Evolutionary conservation across 2,113 vertebrate species (phyloP), one percentile per base, ranked within the genome.

Genomic region (Butastur rufipennis): DNA sequence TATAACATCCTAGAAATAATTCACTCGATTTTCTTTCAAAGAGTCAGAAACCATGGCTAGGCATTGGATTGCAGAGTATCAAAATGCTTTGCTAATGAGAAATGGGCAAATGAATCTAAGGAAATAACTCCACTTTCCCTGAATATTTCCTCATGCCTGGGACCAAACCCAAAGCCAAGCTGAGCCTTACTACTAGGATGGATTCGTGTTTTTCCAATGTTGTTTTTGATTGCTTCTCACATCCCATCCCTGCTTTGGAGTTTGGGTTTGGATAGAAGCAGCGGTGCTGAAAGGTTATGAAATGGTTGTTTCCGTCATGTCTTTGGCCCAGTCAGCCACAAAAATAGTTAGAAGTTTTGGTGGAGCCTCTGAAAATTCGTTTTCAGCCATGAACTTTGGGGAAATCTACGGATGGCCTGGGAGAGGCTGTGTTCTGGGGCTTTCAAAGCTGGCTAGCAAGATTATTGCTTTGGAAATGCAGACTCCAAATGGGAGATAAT

Each of bases 111-210:
- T 72, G 71, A 92, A 85, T 66, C 62, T 86, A 55, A 97, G 86
- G 93, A 95, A 97, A 94, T 94, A 88, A 47, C 48, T 91, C 56
- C 20, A 53, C 75, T 79, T 94, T 90, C 86, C 56, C 77, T 68
- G 88, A 96, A 79, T 86, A 88, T 92, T 93, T 96, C 94, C 91
- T 96, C 74, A 32, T 97, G 94, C 85, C 81, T 97, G 90, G 68
- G 85, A 86, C 68, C 70, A 93, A 92, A 87, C 78, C 88, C 88
- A 95, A 93, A 96, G 81, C 73, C 74, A 90, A 77, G 42, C 52
- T 66, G 81, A 86, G 62, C 63, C 78, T 91, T 79, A 70, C 65
- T 93, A 72, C 55, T 77, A 93, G 66, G 68, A 84, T 80, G 62
- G 55, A 63, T 94, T 83, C 2, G 17, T 95, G 74, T 90, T 95